phyloP scores from a whole-genome alignment of 2,888 invertebrate species.

The Malacosoma neustria region DNA sequence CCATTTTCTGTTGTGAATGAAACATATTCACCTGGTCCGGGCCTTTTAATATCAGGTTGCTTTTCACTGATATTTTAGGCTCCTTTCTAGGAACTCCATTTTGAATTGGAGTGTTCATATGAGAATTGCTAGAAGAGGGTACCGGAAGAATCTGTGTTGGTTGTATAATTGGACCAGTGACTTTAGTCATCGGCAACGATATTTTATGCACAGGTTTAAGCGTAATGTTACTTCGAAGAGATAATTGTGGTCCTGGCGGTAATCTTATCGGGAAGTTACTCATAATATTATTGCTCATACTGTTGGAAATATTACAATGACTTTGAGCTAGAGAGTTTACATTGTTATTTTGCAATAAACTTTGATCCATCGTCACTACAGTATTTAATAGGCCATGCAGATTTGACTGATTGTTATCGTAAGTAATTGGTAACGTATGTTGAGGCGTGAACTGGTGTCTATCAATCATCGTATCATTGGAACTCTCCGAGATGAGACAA shows the following conservation, averaged over 20 bases:
- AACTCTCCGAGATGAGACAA: slow-evolving; percentile 52
- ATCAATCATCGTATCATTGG: slow-evolving; percentile 45
- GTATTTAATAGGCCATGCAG: slow-evolving; percentile 50
- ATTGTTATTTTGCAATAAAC: slow-evolving; percentile 38
- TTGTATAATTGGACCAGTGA: slow-evolving; percentile 57
- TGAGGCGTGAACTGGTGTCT: slow-evolving; percentile 44
- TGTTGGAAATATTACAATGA: slow-evolving; percentile 39
- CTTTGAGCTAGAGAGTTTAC: slow-evolving; percentile 41
- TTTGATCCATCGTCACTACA: slow-evolving; percentile 45
- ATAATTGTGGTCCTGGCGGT: slow-evolving; percentile 42
- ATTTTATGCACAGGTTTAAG: slow-evolving; percentile 55
- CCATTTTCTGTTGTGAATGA: slow-evolving; percentile 67
- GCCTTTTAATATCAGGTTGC: slow-evolving; percentile 64
- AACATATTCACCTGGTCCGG: slow-evolving; percentile 68
- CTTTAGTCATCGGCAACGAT: slow-evolving; percentile 46
- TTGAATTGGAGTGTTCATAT: slow-evolving; percentile 41
- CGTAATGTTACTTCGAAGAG: slow-evolving; percentile 49
- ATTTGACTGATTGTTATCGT: slow-evolving; percentile 39
- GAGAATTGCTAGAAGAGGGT: slow-evolving; percentile 54
- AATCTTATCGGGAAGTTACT: slow-evolving; percentile 57
- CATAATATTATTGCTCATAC: slow-evolving; percentile 52
- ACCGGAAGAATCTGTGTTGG: slow-evolving; percentile 62
- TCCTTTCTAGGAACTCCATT: slow-evolving; percentile 60
- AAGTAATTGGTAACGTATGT: slow-evolving; percentile 38
- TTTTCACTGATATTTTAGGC: slow-evolving; percentile 69